These are phyloP conservation scores for Campylomormyrus numenius DNA, from an alignment of 2,113 vertebrate species.

Conservation along the genomic window DNA sequence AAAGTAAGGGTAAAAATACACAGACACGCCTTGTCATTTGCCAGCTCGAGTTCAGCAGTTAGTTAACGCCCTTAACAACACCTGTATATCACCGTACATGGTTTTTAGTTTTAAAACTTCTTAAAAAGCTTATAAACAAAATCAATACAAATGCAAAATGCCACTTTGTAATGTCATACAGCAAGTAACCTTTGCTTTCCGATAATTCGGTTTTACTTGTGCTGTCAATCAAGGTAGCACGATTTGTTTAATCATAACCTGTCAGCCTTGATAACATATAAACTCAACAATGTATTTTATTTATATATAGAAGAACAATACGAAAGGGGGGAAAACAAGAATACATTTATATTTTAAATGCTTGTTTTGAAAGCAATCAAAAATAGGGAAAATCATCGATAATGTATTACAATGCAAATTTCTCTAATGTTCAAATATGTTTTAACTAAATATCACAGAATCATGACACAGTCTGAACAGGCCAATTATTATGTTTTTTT, in stretches of 20 bases:
- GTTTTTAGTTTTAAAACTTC: background rate
- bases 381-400: background rate
- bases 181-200: background rate
- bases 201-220: background rate
- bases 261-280: background rate
- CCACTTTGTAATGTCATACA: background rate
- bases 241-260: background rate
- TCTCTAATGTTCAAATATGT: background rate
- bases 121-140: background rate
- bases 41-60: background rate
- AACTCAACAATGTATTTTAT: background rate
- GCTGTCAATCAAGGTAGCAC: background rate
- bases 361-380: background rate
- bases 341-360: background rate
- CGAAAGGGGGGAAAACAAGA: background rate
- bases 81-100: background rate
- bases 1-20: background rate
- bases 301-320: background rate
- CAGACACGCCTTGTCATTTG: background rate
- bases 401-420: background rate
- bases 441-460: background rate
- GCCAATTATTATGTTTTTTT: background rate
- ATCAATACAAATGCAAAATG: background rate
- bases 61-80: background rate
- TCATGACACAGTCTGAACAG: background rate